phyloP scores from a whole-genome alignment of 2,113 vertebrate genomes.

The Ibidorhyncha struthersii region DNA sequence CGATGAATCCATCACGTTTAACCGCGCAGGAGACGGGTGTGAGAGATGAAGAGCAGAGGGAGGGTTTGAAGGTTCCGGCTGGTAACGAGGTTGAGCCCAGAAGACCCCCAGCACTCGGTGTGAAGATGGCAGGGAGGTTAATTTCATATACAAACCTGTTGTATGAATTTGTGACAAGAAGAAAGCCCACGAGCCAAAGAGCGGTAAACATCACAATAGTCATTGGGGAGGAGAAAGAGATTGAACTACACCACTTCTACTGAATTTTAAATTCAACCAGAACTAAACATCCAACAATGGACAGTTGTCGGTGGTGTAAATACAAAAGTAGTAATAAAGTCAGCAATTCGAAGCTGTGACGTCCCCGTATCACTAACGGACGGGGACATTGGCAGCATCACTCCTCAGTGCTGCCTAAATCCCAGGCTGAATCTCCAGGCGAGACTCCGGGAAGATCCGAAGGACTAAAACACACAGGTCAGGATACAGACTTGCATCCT shows the following conservation, averaged over 20 bases:
- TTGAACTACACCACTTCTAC: no score
- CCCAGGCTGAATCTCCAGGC: background rate
- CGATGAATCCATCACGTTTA: background rate
- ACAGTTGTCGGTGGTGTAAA: background rate
- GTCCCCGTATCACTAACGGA: background rate
- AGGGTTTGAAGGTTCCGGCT: background rate
- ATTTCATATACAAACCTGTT: no score
- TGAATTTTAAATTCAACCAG: background rate
- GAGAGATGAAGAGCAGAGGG: background rate
- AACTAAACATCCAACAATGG: background rate
- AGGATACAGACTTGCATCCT: background rate
- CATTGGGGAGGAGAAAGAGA: background rate
- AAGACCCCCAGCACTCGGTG: background rate
- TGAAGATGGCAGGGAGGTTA: background rate
- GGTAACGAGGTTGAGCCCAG: background rate
- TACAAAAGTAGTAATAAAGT: background rate
- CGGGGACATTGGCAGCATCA: no score
- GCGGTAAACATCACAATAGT: accelerated
- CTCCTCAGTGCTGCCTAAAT: background rate
- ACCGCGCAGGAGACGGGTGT: no score
- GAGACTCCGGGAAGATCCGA: background rate
- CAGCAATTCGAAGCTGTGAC: background rate
- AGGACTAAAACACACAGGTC: background rate
- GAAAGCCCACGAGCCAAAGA: background rate
- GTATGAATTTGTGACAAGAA: background rate